These are phyloP conservation scores for Epizoanthus fatuus DNA, from an alignment of 92 coral and sea anemone species.

Conservation along the genomic window DNA sequence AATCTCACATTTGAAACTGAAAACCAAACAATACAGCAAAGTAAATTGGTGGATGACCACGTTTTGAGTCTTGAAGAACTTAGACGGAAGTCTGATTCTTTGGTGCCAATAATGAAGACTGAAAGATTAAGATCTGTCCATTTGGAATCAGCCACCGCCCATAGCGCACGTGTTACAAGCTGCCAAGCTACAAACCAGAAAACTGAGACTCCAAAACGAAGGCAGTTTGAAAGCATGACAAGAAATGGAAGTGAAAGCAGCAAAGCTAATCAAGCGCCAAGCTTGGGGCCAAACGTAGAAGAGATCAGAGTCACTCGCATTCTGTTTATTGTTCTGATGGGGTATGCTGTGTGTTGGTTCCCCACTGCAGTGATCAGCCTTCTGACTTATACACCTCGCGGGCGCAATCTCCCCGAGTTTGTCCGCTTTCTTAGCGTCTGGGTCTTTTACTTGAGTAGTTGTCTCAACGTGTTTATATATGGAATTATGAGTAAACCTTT, in stretches of 20 bases:
- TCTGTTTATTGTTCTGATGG: slow-evolving; percentile 27
- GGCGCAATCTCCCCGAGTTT: slow-evolving; percentile 13
- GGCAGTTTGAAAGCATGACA: not conserved
- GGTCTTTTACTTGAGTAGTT: slow-evolving; percentile 10
- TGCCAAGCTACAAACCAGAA: not conserved
- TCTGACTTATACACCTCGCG: slow-evolving; percentile 17
- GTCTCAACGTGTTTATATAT: slow-evolving; percentile 31
- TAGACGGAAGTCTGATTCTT: not conserved
- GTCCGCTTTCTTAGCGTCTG: slow-evolving; percentile 26
- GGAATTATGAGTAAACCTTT: slow-evolving; percentile 31
- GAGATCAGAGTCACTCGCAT: slow-evolving; percentile 24
- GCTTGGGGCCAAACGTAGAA: slow-evolving; percentile 15
- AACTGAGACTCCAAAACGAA: not conserved
- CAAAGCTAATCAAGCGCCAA: not conserved
- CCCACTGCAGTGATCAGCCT: slow-evolving; percentile 4
- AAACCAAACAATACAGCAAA: not conserved
- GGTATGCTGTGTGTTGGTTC: slow-evolving; percentile 33
- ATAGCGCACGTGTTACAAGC: not conserved
- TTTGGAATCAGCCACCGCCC: not conserved
- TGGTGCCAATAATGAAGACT: not conserved
- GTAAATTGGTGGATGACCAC: not conserved
- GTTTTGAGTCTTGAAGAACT: not conserved
- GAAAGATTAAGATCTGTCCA: not conserved
- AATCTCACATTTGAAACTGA: not conserved
- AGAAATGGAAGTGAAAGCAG: not conserved